Conservation (phyloP, 2,113 vertebrate species). For the Balaenoptera acutorostrata region DNA sequence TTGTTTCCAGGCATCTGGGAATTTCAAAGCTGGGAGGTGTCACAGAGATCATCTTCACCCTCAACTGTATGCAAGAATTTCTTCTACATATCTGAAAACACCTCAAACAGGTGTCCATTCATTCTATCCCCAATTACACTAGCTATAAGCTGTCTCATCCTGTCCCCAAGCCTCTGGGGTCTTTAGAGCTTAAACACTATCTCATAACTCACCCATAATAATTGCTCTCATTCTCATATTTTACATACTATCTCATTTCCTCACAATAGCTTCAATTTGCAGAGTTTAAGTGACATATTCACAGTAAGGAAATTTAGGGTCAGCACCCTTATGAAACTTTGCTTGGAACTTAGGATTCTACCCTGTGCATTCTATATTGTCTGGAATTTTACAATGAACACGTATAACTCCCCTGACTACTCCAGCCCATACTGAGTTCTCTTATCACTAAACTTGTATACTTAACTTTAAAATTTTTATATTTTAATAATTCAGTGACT, state of each 20-base stretch:
- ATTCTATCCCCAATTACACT: background rate
- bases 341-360: background rate
- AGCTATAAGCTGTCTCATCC: background rate
- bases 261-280: background rate
- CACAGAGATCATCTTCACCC: background rate
- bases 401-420: background rate
- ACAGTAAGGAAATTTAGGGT: background rate
- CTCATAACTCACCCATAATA: background rate
- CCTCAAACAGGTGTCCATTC: background rate
- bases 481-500: background rate
- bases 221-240: background rate
- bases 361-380: background rate
- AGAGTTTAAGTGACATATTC: background rate
- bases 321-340: background rate
- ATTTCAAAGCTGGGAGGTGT: background rate
- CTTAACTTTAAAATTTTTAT: background rate
- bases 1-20: background rate
- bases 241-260: background rate
- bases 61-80: background rate
- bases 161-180: background rate
- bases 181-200: background rate
- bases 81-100: background rate
- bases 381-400: background rate
- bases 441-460: background rate
- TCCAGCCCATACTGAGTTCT: background rate